A percentile compares a stretch with the other conserved stretches of the same genome.
These are phyloP conservation scores for Phenacoccus solenopsis DNA, from an alignment of 1,140 invertebrate genomes.

Conservation along the genomic window DNA sequence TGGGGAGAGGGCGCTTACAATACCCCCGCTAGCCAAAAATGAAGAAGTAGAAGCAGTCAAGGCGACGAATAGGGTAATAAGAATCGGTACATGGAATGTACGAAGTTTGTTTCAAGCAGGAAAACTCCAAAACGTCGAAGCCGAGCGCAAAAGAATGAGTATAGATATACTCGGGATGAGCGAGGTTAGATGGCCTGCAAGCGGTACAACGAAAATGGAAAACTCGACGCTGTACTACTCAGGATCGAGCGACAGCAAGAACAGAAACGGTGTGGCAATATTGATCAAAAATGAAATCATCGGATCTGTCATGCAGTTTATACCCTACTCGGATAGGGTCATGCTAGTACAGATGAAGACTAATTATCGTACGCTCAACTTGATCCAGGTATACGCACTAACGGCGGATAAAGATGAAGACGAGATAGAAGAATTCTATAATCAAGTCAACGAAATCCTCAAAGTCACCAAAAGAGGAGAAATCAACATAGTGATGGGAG, in stretches of 20 bases:
- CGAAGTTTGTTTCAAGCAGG: slow-evolving; percentile 23
- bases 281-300: slow-evolving; percentile 18
- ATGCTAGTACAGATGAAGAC: slow-evolving; percentile 22
- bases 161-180: slow-evolving; percentile 24
- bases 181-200: slow-evolving; percentile 22
- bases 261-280: slow-evolving; percentile 23
- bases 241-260: slow-evolving; percentile 13
- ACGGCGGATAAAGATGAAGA: slow-evolving; percentile 25
- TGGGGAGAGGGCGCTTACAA: too few species aligned
- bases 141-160: slow-evolving; percentile 19
- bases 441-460: slow-evolving; percentile 19
- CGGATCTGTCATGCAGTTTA: neutral
- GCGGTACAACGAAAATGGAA: slow-evolving; percentile 3
- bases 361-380: slow-evolving; percentile 25
- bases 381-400: slow-evolving; percentile 32
- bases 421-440: slow-evolving; percentile 28
- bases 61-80: slow-evolving; percentile 17
- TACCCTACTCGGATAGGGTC: slow-evolving; percentile 22
- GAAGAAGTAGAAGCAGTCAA: too few species aligned
- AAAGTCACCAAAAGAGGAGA: slow-evolving; percentile 24
- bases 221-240: slow-evolving; percentile 11
- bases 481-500: slow-evolving; percentile 25
- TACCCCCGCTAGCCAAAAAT: too few species aligned
- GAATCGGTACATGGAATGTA: slow-evolving; percentile 26
- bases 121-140: too few species aligned